phyloP scores from a whole-genome alignment of 35 echinoderm and acorn worm genomes.

The Ptychodera flava region DNA sequence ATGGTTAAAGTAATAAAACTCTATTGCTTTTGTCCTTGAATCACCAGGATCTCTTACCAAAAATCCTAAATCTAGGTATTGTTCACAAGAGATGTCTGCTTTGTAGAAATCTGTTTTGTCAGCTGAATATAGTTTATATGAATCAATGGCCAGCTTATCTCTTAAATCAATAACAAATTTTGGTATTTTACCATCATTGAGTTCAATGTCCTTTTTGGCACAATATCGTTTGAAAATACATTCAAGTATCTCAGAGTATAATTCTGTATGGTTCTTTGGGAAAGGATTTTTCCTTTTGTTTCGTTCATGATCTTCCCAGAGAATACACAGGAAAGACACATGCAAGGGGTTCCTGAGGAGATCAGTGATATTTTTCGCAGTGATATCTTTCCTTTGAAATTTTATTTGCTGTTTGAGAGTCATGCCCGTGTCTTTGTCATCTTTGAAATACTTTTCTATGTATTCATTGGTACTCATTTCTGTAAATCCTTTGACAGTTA shows the following conservation, averaged over 20 bases:
- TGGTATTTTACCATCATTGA: background rate
- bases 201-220: background rate
- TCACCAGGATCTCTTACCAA: background rate
- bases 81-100: background rate
- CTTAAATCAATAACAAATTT: background rate
- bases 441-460: background rate
- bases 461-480: background rate
- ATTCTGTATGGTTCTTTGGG: background rate
- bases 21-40: background rate
- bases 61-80: background rate
- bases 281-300: background rate
- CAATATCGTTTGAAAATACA: background rate
- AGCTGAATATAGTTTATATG: background rate
- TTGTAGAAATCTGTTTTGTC: background rate
- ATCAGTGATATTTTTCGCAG: background rate
- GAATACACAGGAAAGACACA: background rate
- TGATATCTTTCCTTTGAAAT: background rate
- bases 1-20: background rate
- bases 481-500: background rate
- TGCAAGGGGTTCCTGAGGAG: background rate
- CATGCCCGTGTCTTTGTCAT: background rate
- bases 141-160: background rate
- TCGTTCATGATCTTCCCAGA: background rate
- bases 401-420: background rate
- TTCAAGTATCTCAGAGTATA: background rate